Evolutionary conservation across 2,888 invertebrate genomes (phyloP).

Genomic region (Adelphocoris suturalis): DNA sequence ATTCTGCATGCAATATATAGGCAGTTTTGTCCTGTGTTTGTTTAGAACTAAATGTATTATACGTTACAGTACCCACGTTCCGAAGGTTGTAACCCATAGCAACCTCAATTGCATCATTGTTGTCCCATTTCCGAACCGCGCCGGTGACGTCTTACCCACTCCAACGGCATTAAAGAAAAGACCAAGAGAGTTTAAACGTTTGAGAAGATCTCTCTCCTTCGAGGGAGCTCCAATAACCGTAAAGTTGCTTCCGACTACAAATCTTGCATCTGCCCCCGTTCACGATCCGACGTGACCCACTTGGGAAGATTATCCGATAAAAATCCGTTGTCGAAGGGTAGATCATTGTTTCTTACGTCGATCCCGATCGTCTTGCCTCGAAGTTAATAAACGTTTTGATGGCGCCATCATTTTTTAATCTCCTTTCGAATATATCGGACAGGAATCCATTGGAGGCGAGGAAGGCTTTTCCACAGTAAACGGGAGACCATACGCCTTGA

Average conservation of each 20-base stretch:
- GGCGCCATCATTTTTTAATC: background rate
- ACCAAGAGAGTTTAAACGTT: background rate
- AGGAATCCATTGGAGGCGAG: too few relatives aligned
- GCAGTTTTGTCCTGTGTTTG: too few relatives aligned
- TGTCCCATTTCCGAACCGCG: too few relatives aligned
- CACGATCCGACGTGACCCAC: slow-evolving; percentile 14
- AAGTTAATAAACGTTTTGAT: slow-evolving; percentile 15
- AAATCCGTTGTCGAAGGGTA: slow-evolving; percentile 17
- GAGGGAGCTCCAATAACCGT: background rate
- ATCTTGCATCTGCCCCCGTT: slow-evolving; percentile 25
- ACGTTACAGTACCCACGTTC: too few relatives aligned
- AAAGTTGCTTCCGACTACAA: slow-evolving; percentile 23
- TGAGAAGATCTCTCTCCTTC: background rate
- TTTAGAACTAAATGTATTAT: too few relatives aligned
- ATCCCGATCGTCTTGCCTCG: background rate
- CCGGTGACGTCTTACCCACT: background rate
- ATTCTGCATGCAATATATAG: too few relatives aligned
- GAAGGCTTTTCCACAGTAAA: too few relatives aligned
- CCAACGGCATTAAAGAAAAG: background rate
- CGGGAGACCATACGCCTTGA: too few relatives aligned
- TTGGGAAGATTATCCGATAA: slow-evolving; percentile 8
- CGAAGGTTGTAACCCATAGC: too few relatives aligned
- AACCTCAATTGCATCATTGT: too few relatives aligned
- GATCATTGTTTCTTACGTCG: background rate
- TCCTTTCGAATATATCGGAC: too few relatives aligned